Conservation (phyloP, 2,113 vertebrate genomes). For the Nematolebias whitei region DNA sequence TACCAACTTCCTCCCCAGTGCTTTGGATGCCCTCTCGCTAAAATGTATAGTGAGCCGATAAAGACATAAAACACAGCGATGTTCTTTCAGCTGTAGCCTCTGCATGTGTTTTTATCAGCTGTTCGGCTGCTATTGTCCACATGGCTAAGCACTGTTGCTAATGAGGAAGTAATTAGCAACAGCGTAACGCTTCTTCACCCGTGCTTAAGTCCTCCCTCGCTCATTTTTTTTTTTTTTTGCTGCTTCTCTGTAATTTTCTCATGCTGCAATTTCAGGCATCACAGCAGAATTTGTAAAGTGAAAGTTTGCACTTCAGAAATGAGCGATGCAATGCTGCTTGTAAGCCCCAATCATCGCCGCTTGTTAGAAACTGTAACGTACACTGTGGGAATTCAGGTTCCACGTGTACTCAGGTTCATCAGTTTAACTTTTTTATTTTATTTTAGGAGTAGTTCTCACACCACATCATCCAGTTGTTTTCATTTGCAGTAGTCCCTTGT, state of each 20-base stretch:
- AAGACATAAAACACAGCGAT: constrained; percentile 71
- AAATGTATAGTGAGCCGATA: constrained; percentile 67
- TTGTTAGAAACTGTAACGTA: constrained; percentile 50
- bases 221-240: too few relatives aligned
- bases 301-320: constrained; percentile 55
- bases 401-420: not conserved
- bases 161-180: constrained; percentile 80
- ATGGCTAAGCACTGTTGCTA: constrained; percentile 76
- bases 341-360: constrained; percentile 48
- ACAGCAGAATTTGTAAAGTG: constrained; percentile 70
- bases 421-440: not conserved
- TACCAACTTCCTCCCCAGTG: constrained; percentile 63
- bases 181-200: constrained; percentile 75
- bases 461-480: not conserved
- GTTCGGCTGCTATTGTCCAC: constrained; percentile 76
- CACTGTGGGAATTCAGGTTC: constrained; percentile 21
- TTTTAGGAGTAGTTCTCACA: not conserved
- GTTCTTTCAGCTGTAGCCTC: constrained; percentile 74
- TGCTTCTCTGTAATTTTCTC: constrained; percentile 68
- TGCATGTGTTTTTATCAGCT: constrained; percentile 81
- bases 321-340: constrained; percentile 41
- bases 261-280: constrained; percentile 77
- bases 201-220: constrained; percentile 71
- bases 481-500: too few relatives aligned
- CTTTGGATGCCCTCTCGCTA: constrained; percentile 41